Evolutionary conservation across 2,113 vertebrate genomes (phyloP), one percentile per base, ranked within the genome.

Genomic region (Chloroceryle aenea): DNA sequence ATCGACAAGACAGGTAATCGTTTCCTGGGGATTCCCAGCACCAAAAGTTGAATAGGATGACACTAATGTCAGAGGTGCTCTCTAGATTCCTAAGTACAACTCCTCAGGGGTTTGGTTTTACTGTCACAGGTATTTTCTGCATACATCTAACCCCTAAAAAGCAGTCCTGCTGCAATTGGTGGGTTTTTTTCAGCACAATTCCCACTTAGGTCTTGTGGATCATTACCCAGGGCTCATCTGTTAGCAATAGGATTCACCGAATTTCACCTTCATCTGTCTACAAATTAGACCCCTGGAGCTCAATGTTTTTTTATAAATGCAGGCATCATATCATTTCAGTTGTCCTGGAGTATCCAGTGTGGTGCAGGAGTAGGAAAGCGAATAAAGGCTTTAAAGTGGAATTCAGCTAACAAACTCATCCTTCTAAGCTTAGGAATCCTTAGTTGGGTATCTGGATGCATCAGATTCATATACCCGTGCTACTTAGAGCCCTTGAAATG

Each of bases 231-330:
- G 84, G 34, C 77, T 95, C 81, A 71, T 93, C 94, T 91, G 66
- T 91, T 91, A 89, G 85, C 61, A 81, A 34, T 19, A 93, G 47
- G 53, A 91, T 94, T 92, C 72, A 88, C 58, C 66, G 86, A 80
- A 80, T 73, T 94, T 75, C 77, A 95, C 66, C 74, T 89, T 85
- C 81, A 95, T 42, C 81, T 1, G 1, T 47, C 84, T 85, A 62
- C 64, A 96, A 87, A 96, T 94, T 62, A 94, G 96, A 89, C 69
- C 61, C 56, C 81, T 75, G 59, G 68, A 75, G 74, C 15, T 69
- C 63, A 66, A 34, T 62, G 11, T 23, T 30, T 92, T 86, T 80
- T 73, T 13, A 68, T 75, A 87, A 93, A 89, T 42, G 38, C 73
- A 85, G 76, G 48, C 52, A 82, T 75, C 64, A 56, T 87, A 52